Percentiles rank a stretch among this genome's conserved stretches.
Conservation (phyloP, 2,797 vertebrate genomes). For the Helicolenus hilgendorfi region DNA sequence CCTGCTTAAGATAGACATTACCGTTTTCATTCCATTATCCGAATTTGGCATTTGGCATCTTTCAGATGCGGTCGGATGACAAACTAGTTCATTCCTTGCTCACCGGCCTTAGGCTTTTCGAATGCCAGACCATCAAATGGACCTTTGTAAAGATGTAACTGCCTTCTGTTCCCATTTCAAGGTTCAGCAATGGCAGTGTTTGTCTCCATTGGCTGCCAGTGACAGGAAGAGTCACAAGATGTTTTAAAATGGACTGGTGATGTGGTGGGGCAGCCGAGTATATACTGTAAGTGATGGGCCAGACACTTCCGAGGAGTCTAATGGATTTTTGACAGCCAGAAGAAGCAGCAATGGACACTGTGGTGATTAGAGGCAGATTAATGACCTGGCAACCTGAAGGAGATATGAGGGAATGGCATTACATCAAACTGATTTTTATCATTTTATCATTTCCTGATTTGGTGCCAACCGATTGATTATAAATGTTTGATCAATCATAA, state of each 20-base stretch:
- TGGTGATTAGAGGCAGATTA: conserved; percentile 67
- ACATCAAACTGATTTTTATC: conserved; percentile 23
- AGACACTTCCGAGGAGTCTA: conserved; percentile 52
- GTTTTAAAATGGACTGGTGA: conserved; percentile 45
- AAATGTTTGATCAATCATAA: conserved; percentile 61
- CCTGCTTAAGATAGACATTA: neutral
- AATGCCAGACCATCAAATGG: neutral
- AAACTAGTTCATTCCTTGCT: neutral
- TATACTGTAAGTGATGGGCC: conserved; percentile 29
- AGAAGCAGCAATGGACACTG: conserved; percentile 28
- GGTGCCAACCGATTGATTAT: conserved; percentile 50
- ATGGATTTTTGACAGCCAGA: conserved; percentile 65
- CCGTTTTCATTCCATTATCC: neutral
- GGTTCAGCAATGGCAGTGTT: neutral
- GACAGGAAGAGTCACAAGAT: conserved; percentile 52
- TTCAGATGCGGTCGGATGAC: neutral
- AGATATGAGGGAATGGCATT: conserved; percentile 30
- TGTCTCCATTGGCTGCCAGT: conserved; percentile 12
- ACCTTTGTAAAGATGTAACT: neutral
- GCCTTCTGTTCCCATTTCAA: neutral
- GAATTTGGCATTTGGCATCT: neutral
- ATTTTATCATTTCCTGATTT: conserved; percentile 51
- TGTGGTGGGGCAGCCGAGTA: conserved; percentile 19
- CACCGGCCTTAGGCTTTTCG: neutral
- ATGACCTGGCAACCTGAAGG: conserved; percentile 38